Conservation (phyloP, 2,113 vertebrate species). For the Gymnogyps californianus region DNA sequence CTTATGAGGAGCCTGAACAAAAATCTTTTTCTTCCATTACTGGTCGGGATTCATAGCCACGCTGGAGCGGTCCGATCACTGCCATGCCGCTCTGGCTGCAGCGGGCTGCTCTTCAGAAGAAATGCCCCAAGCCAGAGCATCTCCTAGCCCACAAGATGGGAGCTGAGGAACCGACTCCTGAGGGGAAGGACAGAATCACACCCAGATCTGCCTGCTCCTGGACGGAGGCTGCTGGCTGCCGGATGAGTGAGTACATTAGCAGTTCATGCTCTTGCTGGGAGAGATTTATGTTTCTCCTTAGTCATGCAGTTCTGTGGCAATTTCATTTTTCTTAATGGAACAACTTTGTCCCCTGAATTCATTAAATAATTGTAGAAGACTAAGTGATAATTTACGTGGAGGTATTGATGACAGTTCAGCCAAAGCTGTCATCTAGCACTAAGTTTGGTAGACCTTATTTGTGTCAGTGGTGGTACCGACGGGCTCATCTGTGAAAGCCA, state of each 20-base stretch:
- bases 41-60: neutral
- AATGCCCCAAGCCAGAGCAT: neutral
- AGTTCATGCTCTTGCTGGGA: neutral
- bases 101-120: neutral
- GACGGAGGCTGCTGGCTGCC: neutral
- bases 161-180: rapidly evolving
- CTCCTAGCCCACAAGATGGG: neutral
- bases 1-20: neutral
- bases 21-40: neutral
- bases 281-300: neutral
- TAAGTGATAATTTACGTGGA: neutral
- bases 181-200: neutral
- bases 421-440: neutral
- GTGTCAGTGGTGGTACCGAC: rapidly evolving
- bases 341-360: neutral
- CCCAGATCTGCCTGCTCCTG: neutral
- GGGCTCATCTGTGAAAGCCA: neutral
- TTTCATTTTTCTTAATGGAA: neutral
- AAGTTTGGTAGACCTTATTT: neutral
- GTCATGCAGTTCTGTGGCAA: neutral
- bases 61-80: rapidly evolving
- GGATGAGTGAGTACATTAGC: neutral
- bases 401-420: neutral
- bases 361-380: neutral
- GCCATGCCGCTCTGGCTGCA: neutral